These are phyloP conservation scores for Calameuta filiformis DNA, from an alignment of 2,888 invertebrate species.

Conservation along the genomic window DNA sequence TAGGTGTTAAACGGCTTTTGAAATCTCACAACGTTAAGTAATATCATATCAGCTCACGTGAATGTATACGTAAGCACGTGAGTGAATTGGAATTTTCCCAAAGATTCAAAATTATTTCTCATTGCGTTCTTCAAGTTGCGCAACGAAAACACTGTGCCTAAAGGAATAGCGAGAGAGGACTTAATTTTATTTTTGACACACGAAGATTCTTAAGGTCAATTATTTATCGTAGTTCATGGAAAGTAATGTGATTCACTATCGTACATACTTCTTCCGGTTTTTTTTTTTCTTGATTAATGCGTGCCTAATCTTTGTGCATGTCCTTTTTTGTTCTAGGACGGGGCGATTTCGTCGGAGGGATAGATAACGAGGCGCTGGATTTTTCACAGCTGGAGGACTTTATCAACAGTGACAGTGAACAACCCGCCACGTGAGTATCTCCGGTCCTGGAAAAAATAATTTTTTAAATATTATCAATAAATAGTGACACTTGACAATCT, in stretches of 20 bases:
- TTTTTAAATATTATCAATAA: background rate
- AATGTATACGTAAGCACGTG: background rate
- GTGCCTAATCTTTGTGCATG: background rate
- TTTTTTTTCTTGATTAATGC: background rate
- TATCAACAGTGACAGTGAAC: constrained; percentile 78
- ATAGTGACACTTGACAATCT: background rate
- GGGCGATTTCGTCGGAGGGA: constrained; percentile 83
- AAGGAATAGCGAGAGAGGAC: background rate
- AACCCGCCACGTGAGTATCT: constrained; percentile 58
- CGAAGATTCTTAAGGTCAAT: background rate
- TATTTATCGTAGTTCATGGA: background rate
- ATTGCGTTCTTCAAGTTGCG: background rate
- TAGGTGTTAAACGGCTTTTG: background rate
- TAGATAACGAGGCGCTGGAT: constrained; percentile 86
- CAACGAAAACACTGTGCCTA: background rate
- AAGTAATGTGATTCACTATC: background rate
- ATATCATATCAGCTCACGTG: background rate
- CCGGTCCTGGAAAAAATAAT: background rate
- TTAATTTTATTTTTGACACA: background rate
- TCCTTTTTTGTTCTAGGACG: constrained; percentile 72
- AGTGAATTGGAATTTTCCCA: background rate
- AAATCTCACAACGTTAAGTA: background rate
- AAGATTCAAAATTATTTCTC: background rate
- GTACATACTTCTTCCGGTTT: background rate
- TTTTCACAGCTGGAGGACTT: constrained; percentile 87